Conservation (phyloP, 2,113 vertebrate genomes). For the Probosciger aterrimus region DNA sequence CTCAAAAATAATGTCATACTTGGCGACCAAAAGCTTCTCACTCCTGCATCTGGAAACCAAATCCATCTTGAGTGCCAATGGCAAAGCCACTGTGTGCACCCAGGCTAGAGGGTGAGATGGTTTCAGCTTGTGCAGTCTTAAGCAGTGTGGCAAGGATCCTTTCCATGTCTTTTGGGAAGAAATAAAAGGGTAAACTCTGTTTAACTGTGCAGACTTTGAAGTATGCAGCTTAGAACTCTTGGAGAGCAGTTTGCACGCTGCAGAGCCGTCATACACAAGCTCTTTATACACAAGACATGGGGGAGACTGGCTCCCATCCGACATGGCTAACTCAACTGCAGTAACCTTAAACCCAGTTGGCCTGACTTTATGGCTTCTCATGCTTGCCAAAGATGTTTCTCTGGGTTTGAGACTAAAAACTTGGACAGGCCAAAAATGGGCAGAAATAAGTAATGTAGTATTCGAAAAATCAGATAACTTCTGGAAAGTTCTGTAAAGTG, state of each 20-base stretch:
- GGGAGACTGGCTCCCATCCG: neutral
- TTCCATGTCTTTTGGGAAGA: neutral
- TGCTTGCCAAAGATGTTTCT: neutral
- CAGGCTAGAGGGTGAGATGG: neutral
- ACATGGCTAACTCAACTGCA: neutral
- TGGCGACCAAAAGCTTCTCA: neutral
- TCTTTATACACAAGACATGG: neutral
- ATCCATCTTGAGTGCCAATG: neutral
- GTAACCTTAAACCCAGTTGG: neutral
- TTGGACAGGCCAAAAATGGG: neutral
- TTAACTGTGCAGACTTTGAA: neutral
- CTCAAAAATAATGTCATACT: conserved; percentile 18
- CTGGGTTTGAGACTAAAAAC: conserved; percentile 24
- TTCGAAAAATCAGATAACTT: conserved; percentile 1
- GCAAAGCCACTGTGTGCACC: neutral
- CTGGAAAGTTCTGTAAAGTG: neutral
- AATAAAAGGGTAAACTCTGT: neutral
- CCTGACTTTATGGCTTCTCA: neutral
- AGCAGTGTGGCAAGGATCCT: neutral
- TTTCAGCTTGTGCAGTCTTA: neutral
- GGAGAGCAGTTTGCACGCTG: neutral
- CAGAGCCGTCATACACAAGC: neutral
- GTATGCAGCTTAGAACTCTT: neutral
- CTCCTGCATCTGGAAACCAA: neutral
- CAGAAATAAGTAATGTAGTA: neutral